Evolutionary conservation across 2,888 invertebrate species (phyloP).

Genomic region (Thyatira batis): DNA sequence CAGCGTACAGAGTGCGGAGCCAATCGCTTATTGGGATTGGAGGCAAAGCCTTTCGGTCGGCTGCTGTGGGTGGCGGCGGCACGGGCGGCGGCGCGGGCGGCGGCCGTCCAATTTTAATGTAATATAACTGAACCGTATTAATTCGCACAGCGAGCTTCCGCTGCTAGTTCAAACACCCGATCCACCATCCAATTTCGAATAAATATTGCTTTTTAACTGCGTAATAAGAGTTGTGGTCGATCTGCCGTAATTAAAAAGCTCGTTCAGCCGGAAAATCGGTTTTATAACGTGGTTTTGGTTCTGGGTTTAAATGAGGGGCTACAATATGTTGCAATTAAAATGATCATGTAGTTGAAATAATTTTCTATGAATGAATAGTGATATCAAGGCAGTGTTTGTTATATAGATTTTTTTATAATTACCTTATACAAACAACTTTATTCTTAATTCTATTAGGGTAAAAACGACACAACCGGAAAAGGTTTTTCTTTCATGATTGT

Average conservation of each 20-base stretch:
- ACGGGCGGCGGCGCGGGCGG: conserved; percentile 33
- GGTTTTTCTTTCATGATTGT: no score
- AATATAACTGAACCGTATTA: conserved; percentile 59
- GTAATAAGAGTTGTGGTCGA: conserved; percentile 46
- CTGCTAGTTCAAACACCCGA: conserved; percentile 48
- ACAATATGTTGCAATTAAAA: neutral
- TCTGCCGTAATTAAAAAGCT: conserved; percentile 57
- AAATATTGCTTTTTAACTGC: conserved; percentile 56
- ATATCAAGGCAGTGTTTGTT: no score
- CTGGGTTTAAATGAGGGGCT: conserved; percentile 7
- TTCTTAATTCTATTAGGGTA: neutral
- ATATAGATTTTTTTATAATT: no score
- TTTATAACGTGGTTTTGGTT: conserved; percentile 22
- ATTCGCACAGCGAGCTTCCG: conserved; percentile 37
- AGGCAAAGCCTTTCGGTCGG: conserved; percentile 49
- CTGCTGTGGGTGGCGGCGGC: conserved; percentile 35
- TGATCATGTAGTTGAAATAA: neutral
- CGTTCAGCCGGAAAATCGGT: conserved; percentile 30
- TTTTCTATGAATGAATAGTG: no score
- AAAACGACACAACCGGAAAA: no score
- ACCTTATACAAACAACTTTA: no score
- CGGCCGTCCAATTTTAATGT: conserved; percentile 60
- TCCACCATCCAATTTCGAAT: conserved; percentile 46
- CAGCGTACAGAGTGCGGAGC: conserved; percentile 36
- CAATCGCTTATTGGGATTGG: conserved; percentile 65